phyloP scores from a whole-genome alignment of 2,888 invertebrate species.

The Platycheirus rosarum region DNA sequence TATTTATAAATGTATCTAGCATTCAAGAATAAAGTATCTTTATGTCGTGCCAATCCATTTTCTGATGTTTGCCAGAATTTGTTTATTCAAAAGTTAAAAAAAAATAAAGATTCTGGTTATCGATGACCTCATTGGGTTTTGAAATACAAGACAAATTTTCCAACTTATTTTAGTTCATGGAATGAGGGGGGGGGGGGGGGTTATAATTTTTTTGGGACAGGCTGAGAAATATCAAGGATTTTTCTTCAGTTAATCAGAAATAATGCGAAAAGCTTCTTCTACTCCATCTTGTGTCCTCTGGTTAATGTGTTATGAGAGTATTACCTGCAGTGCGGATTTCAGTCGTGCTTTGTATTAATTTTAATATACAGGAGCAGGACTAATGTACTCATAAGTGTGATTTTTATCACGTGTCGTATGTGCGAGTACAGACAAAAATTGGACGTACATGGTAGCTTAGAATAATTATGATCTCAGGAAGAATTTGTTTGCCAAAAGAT shows the following conservation, averaged over 20 bases:
- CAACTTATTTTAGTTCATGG: too few relatives aligned
- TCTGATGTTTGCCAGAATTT: conserved; percentile 21
- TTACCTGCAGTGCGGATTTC: conserved; percentile 40
- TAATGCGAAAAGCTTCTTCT: conserved; percentile 32
- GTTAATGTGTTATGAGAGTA: conserved; percentile 17
- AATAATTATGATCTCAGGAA: conserved; percentile 8
- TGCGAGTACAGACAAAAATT: conserved; percentile 5
- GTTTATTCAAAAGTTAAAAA: neutral
- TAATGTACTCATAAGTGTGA: conserved; percentile 30
- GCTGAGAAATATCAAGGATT: conserved; percentile 15
- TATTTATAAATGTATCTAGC: conserved; percentile 57
- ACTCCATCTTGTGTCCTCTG: conserved; percentile 17
- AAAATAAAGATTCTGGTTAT: neutral
- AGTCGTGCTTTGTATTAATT: neutral
- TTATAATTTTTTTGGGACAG: neutral
- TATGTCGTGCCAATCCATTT: conserved; percentile 33
- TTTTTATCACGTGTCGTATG: conserved; percentile 31
- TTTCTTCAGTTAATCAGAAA: conserved; percentile 11
- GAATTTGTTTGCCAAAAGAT: conserved; percentile 17
- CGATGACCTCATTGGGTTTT: conserved; percentile 30
- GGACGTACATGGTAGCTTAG: conserved; percentile 3
- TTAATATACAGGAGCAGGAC: neutral
- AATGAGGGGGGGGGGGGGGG: too few relatives aligned
- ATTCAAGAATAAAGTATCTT: neutral
- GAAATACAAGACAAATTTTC: too few relatives aligned